Conservation (phyloP, 2,113 vertebrate genomes). For the Lipotes vexillifer region DNA sequence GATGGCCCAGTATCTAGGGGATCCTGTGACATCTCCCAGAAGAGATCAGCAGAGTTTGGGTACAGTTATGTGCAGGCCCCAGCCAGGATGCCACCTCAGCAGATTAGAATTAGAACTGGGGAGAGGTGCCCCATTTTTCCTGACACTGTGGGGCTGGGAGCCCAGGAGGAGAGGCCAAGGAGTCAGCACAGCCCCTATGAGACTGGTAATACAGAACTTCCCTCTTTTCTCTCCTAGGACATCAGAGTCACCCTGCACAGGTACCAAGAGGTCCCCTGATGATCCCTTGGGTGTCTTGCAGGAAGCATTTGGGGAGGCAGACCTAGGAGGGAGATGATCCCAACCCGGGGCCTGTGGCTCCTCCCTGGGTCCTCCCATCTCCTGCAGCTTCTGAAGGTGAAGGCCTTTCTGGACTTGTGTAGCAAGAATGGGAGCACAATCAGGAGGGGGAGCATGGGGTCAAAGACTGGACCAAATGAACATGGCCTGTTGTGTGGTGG, state of each 20-base stretch:
- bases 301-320: not conserved
- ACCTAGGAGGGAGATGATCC: not conserved
- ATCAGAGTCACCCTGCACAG: constrained; percentile 46
- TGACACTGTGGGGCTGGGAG: not conserved
- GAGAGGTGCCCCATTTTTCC: not conserved
- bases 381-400: not conserved
- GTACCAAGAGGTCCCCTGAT: constrained; percentile 37
- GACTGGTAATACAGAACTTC: not conserved
- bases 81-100: not conserved
- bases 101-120: not conserved
- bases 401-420: not conserved
- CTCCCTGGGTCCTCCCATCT: not conserved
- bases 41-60: not conserved
- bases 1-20: not conserved
- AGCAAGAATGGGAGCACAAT: not conserved
- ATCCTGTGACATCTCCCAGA: not conserved
- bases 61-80: not conserved
- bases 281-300: not conserved
- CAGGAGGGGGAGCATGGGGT: not conserved
- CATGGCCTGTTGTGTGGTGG: not conserved
- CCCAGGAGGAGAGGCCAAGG: not conserved
- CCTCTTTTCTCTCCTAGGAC: constrained; percentile 63
- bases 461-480: not conserved
- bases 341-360: not conserved
- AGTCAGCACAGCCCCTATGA: not conserved